Evolutionary conservation across 2,888 invertebrate species (phyloP).

Genomic region (Drosophila colorata): DNA sequence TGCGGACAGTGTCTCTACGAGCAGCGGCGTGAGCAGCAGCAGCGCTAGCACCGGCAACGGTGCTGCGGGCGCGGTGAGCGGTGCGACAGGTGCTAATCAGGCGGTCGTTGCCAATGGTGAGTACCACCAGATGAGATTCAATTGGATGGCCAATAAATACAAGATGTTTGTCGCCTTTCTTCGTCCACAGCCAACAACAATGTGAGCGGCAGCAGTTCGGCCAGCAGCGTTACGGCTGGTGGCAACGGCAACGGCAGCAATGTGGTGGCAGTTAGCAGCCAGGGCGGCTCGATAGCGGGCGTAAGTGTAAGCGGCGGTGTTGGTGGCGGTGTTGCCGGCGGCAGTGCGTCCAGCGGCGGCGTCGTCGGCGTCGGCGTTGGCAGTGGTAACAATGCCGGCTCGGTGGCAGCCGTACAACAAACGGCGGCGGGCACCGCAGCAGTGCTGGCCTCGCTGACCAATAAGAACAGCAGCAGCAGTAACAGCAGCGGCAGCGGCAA

Average conservation of each 20-base stretch:
- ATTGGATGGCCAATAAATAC: no score
- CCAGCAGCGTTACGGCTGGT: constrained; percentile 65
- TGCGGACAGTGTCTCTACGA: constrained; percentile 82
- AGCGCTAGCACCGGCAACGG: constrained; percentile 77
- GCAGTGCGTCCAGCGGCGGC: constrained; percentile 56
- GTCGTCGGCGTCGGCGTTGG: constrained; percentile 47
- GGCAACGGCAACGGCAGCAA: constrained; percentile 65
- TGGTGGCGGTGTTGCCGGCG: constrained; percentile 62
- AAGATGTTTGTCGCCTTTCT: background rate
- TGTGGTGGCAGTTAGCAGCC: constrained; percentile 61
- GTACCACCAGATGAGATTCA: constrained; percentile 20
- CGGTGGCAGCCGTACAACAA: constrained; percentile 80
- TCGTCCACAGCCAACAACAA: constrained; percentile 69
- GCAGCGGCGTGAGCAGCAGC: constrained; percentile 83
- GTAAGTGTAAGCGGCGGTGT: constrained; percentile 67
- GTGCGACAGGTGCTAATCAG: constrained; percentile 74
- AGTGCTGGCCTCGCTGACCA: constrained; percentile 72
- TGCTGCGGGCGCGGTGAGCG: constrained; percentile 77
- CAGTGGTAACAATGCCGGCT: constrained; percentile 70
- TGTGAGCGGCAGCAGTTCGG: constrained; percentile 73
- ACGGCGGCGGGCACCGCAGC: constrained; percentile 69
- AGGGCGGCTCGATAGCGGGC: constrained; percentile 62
- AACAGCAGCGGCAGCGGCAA: constrained; percentile 67
- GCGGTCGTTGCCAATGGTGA: constrained; percentile 82
- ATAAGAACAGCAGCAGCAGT: constrained; percentile 75